A percentile compares a stretch with the other conserved stretches of the same genome.
Evolutionary conservation across 2,888 invertebrate species (phyloP).

Genomic region (Standfussiana lucernea): DNA sequence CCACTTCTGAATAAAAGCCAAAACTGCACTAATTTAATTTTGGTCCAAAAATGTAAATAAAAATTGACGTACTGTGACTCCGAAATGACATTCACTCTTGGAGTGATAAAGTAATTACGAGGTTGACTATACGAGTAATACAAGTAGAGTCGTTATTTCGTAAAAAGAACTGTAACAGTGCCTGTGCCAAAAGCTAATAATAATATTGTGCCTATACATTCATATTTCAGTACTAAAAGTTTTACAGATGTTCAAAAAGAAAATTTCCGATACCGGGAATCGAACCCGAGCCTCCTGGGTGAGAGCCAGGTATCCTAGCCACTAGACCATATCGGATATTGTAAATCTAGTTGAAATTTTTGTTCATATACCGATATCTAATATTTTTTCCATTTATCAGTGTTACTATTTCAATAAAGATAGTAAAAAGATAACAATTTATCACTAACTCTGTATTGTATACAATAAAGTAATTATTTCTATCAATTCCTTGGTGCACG

Average conservation of each 20-base stretch:
- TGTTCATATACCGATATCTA: rapidly evolving
- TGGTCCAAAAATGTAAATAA: background rate
- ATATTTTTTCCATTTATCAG: background rate
- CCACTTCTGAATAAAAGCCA: background rate
- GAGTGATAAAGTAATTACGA: background rate
- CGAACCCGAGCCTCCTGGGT: slow-evolving; percentile 92
- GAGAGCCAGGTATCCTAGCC: slow-evolving; percentile 92
- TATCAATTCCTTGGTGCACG: background rate
- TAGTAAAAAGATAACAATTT: background rate
- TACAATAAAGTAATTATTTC: background rate
- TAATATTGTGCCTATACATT: background rate
- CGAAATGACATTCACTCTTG: background rate
- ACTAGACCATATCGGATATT: slow-evolving; percentile 91
- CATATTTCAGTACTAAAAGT: background rate
- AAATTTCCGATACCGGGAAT: slow-evolving; percentile 91
- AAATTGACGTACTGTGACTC: background rate
- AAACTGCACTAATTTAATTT: background rate
- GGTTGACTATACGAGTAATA: background rate
- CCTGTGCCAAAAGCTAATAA: background rate
- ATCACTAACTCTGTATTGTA: rapidly evolving
- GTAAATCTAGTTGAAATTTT: rapidly evolving
- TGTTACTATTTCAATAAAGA: background rate
- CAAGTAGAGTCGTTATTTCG: background rate
- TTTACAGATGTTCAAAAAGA: slow-evolving; percentile 71
- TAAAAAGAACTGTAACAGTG: background rate